Conservation (phyloP, 2,797 vertebrate genomes). For the Synanceia verrucosa region DNA sequence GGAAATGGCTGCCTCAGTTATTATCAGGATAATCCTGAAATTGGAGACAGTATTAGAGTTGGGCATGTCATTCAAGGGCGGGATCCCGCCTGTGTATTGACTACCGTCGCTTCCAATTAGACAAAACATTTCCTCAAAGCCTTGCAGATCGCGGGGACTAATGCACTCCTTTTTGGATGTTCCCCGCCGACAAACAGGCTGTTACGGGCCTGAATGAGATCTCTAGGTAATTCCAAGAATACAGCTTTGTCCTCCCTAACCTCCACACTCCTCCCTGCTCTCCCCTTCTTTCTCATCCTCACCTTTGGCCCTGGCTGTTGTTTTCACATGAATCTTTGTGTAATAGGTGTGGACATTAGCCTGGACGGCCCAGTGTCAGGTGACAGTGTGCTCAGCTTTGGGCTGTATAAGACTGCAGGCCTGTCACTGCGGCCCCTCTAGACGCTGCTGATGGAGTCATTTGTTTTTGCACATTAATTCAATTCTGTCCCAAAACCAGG, state of each 20-base stretch:
- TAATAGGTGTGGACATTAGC: constrained; percentile 78
- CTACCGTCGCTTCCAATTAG: constrained; percentile 79
- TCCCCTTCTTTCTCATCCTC: constrained; percentile 54
- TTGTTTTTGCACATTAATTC: constrained; percentile 86
- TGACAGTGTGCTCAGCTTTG: constrained; percentile 62
- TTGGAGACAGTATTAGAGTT: constrained; percentile 79
- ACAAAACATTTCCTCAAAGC: constrained; percentile 78
- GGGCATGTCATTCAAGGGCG: constrained; percentile 77
- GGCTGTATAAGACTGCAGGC: constrained; percentile 62
- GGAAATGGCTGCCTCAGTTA: constrained; percentile 72
- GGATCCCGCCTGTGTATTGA: constrained; percentile 78
- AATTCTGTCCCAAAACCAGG: constrained; percentile 83
- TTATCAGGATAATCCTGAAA: constrained; percentile 83
- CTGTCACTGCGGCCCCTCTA: constrained; percentile 77
- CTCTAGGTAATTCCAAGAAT: constrained; percentile 57
- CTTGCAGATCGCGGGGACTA: constrained; percentile 52
- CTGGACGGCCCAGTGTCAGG: constrained; percentile 65
- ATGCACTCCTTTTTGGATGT: constrained; percentile 50
- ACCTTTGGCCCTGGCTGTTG: constrained; percentile 71
- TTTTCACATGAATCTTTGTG: constrained; percentile 76
- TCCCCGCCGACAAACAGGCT: constrained; percentile 56
- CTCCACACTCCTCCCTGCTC: constrained; percentile 37
- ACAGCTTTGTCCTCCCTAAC: constrained; percentile 61
- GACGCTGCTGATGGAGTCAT: constrained; percentile 84
- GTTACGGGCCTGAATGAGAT: constrained; percentile 53